Base-by-base conservation (phyloP, 2,113 vertebrate genomes). In the Epinephelus moara region DNA sequence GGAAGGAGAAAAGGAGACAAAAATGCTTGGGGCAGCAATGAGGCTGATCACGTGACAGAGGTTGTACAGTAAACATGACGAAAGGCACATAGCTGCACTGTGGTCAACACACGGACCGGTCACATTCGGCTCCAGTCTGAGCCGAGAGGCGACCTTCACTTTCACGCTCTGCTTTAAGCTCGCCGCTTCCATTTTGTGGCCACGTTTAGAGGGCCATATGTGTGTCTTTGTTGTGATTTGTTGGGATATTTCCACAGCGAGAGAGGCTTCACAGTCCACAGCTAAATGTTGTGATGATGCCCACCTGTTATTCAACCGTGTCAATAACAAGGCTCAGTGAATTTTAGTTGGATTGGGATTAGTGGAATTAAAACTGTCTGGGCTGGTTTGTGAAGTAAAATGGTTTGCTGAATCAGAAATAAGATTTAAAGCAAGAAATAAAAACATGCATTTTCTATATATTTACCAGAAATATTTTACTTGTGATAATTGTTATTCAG, bases 291-390 rank as follows among this genome's bases (percentile, higher is more conserved):
- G 84, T 70, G 82, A 87, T 21, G 57, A 85, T 94, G 83, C 87
- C 91, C 94, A 96, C 95, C 95, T 96, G 94, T 95, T 95, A 95
- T 94, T 88, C 86, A 85, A 80, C 66, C 40, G 56, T 68, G 70
- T 79, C 74, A 85, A 61, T 57, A 82, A 78, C 67, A 70, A 62
- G 78, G 52, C 60, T n/a, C 63, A 78, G 61, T 45, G 68, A 80
- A 74, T 88, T 89, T 74, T 57, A 71, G 55, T 81, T 62, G 75
- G 50, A 71, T 21, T 17, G 53, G 82, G 45, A 71, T 71, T 59
- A 66, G 57, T 14, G 59, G 72, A 52, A 59, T 73, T 25, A 55
- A 70, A 66, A 18, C 53, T 30, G 12, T 33, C 50, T 69, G 64
- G 40, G 27, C 33, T 62, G 52, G 6, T 52, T 64, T 77, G 1